Evolutionary conservation across 1,140 invertebrate genomes (phyloP), one percentile per base, ranked within the genome.

Genomic region (Lepidurus arcticus): DNA sequence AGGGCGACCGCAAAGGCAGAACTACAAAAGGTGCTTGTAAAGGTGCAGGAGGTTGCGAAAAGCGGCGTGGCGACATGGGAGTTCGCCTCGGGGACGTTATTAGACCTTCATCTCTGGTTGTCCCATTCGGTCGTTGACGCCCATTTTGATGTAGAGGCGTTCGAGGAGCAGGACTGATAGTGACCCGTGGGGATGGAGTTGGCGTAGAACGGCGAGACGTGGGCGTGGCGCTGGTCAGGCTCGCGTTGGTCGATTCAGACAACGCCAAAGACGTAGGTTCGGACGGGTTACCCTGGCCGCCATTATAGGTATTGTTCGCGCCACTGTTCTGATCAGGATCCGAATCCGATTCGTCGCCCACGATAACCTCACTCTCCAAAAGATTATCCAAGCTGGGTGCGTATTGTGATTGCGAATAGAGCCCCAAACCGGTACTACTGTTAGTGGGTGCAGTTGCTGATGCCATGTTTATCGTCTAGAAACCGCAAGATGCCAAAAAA

Each of bases 381-480:
- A 79, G 75, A 42, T 79, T 79, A 53, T 73, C 73, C 47, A 79
- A 44, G 24, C 78, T 79, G 8, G 75, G 75, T 24, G 53, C 53
- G 53, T 65, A 65, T n/a, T 65, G 53, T 21, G 53, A 65, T 16
- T 65, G 53, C 9, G 53, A 65, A 65, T 65, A 65, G 16, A 65
- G 21, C 21, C 53, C 53, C 13, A 21, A n/a, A 21, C 16, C 8
- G 53, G 53, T 65, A 21, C 21, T 65, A 65, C 16, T 65, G 21
- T 16, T 34, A 34, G 34, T 65, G 16, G 53, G 53, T 65, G 53
- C 53, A 21, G 53, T 65, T 65, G 21, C 16, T n/a, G 53, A 65
- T 21, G 53, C 53, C 53, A 65, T 65, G 53, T 13, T 34, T 34
- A 34, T 16, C 16, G 53, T 21, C 53, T 65, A 65, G 53, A 65